These are phyloP conservation scores for Haemorhous mexicanus DNA, from an alignment of 2,113 vertebrate species.

Conservation along the genomic window DNA sequence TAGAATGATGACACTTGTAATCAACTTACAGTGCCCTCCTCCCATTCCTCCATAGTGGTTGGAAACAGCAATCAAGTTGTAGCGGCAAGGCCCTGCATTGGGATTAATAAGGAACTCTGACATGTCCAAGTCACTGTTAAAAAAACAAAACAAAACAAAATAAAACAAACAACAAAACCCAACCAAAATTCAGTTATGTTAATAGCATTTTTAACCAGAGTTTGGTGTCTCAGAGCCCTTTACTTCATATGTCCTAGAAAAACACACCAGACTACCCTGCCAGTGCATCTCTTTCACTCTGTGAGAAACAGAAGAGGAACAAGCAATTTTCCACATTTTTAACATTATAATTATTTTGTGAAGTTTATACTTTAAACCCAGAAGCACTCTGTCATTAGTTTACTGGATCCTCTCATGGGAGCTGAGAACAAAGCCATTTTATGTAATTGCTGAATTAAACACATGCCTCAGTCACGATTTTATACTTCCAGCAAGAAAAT, in stretches of 20 bases:
- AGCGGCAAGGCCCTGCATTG: slow-evolving; percentile 91
- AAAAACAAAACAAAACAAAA: background rate
- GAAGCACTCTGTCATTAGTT: background rate
- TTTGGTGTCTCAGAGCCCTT: background rate
- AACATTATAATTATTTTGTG: background rate
- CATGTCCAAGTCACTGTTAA: slow-evolving; percentile 95
- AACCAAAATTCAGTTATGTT: background rate
- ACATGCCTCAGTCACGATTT: background rate
- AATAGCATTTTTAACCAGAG: background rate
- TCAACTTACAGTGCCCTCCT: slow-evolving; percentile 95
- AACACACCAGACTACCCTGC: background rate
- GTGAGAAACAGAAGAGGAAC: background rate
- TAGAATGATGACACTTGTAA: background rate
- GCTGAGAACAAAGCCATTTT: background rate
- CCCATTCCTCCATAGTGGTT: slow-evolving; percentile 99
- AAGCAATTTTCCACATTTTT: background rate
- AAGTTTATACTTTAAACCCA: background rate
- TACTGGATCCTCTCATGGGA: background rate
- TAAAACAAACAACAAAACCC: background rate
- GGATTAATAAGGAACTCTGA: slow-evolving; percentile 98
- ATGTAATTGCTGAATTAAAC: background rate
- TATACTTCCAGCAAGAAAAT: background rate
- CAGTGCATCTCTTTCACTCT: background rate
- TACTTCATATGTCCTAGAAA: background rate
- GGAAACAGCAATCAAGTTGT: slow-evolving; percentile 97